Conservation (phyloP, 2,888 invertebrate species). For the Drosophila borborema region DNA sequence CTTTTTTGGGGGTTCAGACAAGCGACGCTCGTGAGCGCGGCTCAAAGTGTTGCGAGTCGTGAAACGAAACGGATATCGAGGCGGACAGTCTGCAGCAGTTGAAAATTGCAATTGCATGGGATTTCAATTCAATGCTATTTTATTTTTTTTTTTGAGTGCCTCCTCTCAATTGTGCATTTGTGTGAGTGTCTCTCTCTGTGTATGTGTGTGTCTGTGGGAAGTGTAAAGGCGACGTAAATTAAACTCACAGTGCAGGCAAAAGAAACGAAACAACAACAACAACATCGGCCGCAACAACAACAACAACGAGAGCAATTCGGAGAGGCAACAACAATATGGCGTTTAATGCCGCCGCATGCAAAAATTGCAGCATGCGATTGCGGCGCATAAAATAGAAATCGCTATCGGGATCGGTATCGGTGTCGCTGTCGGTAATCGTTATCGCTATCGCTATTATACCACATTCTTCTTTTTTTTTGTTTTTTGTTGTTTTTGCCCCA, state of each 20-base stretch:
- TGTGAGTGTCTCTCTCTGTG: slow-evolving; percentile 20
- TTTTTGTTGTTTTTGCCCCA: slow-evolving; percentile 44
- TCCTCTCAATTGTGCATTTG: slow-evolving; percentile 48
- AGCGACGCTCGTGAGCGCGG: slow-evolving; percentile 58
- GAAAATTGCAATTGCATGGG: slow-evolving; percentile 64
- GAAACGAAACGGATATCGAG: slow-evolving; percentile 78
- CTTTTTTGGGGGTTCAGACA: slow-evolving; percentile 56
- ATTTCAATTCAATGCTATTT: slow-evolving; percentile 48
- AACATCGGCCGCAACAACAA: slow-evolving; percentile 52
- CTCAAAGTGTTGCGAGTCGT: slow-evolving; percentile 83
- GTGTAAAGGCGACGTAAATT: slow-evolving; percentile 53
- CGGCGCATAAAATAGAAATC: slow-evolving; percentile 37
- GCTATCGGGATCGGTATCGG: slow-evolving; percentile 23
- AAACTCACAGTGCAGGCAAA: slow-evolving; percentile 43
- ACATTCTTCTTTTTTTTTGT: slow-evolving; percentile 13
- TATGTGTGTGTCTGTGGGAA: slow-evolving; percentile 29
- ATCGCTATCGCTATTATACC: slow-evolving; percentile 38
- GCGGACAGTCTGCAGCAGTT: slow-evolving; percentile 61
- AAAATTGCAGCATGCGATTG: slow-evolving; percentile 59
- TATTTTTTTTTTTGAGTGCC: slow-evolving; percentile 54
- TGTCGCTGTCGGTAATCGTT: slow-evolving; percentile 21
- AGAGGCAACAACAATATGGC: slow-evolving; percentile 67
- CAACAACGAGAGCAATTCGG: slow-evolving; percentile 39
- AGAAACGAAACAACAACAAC: slow-evolving; percentile 41
- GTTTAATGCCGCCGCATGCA: slow-evolving; percentile 62